Evolutionary conservation across 2,888 invertebrate genomes (phyloP).

Genomic region (Axea sp.): DNA sequence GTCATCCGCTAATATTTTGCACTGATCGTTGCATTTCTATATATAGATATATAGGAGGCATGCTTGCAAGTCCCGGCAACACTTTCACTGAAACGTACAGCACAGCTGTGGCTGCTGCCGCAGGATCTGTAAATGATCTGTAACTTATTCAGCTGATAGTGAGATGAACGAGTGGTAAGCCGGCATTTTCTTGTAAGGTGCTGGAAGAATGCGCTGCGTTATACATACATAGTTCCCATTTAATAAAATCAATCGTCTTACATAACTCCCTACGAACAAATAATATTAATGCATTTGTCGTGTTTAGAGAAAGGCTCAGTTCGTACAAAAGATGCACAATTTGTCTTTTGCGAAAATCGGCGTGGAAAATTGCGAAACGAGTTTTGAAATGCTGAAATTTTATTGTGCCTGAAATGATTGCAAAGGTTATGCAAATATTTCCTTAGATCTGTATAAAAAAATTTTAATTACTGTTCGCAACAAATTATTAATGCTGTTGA

Average conservation of each 20-base stretch:
- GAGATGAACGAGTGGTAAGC: constrained; percentile 55
- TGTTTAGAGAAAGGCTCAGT: constrained; percentile 25
- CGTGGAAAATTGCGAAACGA: not conserved
- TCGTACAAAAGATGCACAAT: constrained; percentile 16
- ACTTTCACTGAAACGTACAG: constrained; percentile 57
- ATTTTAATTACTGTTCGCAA: no score
- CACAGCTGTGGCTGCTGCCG: constrained; percentile 39
- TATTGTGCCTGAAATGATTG: no score
- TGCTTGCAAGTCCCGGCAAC: constrained; percentile 43
- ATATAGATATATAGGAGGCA: constrained; percentile 57
- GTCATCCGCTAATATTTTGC: constrained; percentile 57
- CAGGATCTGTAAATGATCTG: constrained; percentile 54
- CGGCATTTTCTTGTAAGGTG: constrained; percentile 42
- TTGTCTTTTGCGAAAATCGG: not conserved
- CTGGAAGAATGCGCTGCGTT: constrained; percentile 35
- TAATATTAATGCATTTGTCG: constrained; percentile 19
- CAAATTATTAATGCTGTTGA: no score
- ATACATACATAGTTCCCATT: constrained; percentile 8
- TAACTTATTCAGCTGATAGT: constrained; percentile 55
- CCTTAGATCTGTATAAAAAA: no score
- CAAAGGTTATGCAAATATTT: no score
- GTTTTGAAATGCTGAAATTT: no score
- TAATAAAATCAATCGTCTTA: constrained; percentile 33
- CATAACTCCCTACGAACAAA: constrained; percentile 18
- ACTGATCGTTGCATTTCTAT: constrained; percentile 53